These are phyloP conservation scores for Corapipo altera DNA, from an alignment of 2,113 vertebrate species.

Conservation along the genomic window DNA sequence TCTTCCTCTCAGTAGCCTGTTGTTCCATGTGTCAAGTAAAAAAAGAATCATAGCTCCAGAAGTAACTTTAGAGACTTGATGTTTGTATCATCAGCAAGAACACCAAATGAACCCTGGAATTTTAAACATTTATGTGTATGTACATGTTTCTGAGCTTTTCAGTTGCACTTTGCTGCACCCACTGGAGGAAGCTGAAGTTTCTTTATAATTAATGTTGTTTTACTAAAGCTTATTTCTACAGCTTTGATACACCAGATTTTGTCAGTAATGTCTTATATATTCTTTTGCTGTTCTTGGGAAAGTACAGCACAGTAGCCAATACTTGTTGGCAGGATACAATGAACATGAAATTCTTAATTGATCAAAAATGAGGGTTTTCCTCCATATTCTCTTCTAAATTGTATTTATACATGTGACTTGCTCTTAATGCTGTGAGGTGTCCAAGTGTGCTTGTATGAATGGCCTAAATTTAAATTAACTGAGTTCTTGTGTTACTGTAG, in stretches of 20 bases:
- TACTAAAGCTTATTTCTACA: neutral
- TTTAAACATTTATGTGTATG: neutral
- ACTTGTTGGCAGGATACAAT: neutral
- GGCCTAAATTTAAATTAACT: neutral
- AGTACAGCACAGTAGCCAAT: neutral
- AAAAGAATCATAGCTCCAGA: neutral
- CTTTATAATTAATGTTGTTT: neutral
- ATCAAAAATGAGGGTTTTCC: neutral
- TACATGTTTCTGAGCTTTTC: neutral
- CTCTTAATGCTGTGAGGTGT: neutral
- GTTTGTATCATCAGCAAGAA: neutral
- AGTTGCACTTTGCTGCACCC: neutral
- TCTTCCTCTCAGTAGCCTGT: neutral
- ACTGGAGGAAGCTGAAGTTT: neutral
- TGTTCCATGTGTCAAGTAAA: neutral
- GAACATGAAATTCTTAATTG: neutral
- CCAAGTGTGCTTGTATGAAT: neutral
- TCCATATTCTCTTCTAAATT: neutral
- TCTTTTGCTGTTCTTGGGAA: neutral
- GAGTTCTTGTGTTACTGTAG: neutral
- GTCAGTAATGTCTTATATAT: neutral
- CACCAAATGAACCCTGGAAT: neutral
- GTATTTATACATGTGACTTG: neutral
- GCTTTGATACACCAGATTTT: neutral
- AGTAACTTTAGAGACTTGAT: neutral